phyloP scores from a whole-genome alignment of 2,797 vertebrate genomes.

The Bovichtus diacanthus region DNA sequence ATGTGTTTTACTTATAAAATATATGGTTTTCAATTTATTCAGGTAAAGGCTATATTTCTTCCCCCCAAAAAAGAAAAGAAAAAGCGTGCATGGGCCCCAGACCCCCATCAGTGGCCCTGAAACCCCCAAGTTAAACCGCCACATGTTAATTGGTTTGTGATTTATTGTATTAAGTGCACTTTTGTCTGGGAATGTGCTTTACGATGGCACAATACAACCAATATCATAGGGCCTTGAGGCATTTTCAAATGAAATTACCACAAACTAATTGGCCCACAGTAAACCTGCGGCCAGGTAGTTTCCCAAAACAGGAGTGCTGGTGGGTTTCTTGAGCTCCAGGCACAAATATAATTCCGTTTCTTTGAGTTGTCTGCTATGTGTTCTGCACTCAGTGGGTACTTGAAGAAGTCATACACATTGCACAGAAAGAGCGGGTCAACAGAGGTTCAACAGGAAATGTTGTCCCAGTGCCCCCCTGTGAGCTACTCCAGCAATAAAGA shows the following conservation, averaged over 20 bases:
- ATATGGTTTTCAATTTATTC: neutral
- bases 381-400: neutral
- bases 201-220: neutral
- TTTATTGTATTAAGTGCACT: slow-evolving; percentile 23
- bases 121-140: neutral
- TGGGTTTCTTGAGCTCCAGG: neutral
- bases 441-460: slow-evolving; percentile 1
- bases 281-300: neutral
- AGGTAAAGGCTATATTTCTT: neutral
- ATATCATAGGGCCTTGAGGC: neutral
- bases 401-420: neutral
- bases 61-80: neutral
- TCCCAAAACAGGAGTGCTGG: neutral
- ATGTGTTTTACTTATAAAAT: neutral
- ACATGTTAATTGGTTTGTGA: neutral
- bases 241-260: slow-evolving; percentile 26
- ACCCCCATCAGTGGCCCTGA: neutral
- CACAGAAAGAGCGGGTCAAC: neutral
- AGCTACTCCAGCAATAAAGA: slow-evolving; percentile 9
- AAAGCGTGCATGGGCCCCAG: neutral
- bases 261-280: slow-evolving; percentile 10
- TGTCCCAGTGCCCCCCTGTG: neutral
- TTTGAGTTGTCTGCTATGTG: slow-evolving; percentile 5
- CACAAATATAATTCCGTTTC: slow-evolving; percentile 7
- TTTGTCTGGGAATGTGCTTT: neutral